Percentiles rank a stretch among this genome's conserved stretches.
Evolutionary conservation across 2,113 vertebrate genomes (phyloP).

Genomic region (Siniperca chuatsi): DNA sequence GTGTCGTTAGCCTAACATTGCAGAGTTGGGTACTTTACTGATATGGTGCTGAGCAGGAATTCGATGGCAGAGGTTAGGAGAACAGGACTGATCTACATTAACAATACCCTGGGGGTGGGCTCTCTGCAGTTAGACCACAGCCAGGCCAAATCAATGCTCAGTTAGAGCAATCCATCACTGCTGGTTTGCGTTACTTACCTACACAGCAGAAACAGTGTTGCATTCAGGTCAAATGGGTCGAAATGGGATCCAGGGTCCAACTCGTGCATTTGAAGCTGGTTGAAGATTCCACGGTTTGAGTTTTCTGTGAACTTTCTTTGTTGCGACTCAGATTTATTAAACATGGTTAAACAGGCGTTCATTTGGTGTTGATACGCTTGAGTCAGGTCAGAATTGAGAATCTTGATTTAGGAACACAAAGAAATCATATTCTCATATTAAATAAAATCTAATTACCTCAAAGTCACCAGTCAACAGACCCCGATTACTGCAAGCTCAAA

Average conservation of each 20-base stretch:
- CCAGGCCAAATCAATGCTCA: conserved; percentile 42
- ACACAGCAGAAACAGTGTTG: neutral
- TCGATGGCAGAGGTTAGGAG: conserved; percentile 30
- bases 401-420: too few relatives aligned
- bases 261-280: neutral
- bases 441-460: too few relatives aligned
- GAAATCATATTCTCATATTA: too few relatives aligned
- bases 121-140: conserved; percentile 9
- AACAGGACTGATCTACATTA: conserved; percentile 42
- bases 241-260: neutral
- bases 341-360: neutral
- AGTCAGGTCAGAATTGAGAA: neutral
- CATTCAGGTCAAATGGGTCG: neutral
- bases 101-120: conserved; percentile 23
- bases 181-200: conserved; percentile 1
- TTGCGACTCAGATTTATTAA: neutral
- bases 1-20: neutral
- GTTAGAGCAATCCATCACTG: conserved; percentile 28
- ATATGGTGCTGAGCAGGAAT: conserved; percentile 15
- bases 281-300: neutral
- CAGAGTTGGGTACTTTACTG: neutral
- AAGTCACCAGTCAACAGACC: too few relatives aligned
- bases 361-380: neutral
- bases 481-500: too few relatives aligned
- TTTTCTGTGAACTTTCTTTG: neutral